Evolutionary conservation across 1,140 invertebrate species (phyloP).

Genomic region (Platorchestia sp.): DNA sequence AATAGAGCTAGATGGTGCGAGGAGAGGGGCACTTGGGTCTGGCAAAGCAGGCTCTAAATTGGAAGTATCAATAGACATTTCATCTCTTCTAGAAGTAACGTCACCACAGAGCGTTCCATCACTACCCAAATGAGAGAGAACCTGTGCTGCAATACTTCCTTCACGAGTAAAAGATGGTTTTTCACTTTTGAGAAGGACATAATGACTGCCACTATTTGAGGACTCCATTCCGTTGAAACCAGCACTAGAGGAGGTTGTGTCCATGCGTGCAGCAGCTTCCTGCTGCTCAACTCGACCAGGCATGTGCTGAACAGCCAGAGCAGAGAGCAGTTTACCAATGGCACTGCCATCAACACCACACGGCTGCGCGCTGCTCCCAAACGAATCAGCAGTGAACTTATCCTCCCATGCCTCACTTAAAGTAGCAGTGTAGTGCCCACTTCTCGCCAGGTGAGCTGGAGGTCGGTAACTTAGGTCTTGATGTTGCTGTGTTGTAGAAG

Average conservation of each 20-base stretch:
- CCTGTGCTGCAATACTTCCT: background rate
- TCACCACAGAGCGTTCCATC: background rate
- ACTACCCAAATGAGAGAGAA: background rate
- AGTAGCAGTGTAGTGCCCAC: background rate
- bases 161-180: background rate
- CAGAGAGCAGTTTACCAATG: background rate
- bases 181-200: background rate
- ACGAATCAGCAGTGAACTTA: background rate
- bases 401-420: background rate
- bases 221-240: background rate
- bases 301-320: background rate
- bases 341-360: background rate
- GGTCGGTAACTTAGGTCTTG: background rate
- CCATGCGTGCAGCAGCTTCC: background rate
- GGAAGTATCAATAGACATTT: background rate
- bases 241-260: background rate
- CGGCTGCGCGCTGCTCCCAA: background rate
- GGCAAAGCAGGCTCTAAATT: background rate
- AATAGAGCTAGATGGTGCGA: background rate
- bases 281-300: background rate
- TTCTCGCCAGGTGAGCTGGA: background rate
- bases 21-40: background rate
- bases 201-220: background rate
- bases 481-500: background rate
- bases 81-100: background rate